Base-by-base conservation (phyloP, 2,113 vertebrate species). In the Dipodomys ordii region DNA sequence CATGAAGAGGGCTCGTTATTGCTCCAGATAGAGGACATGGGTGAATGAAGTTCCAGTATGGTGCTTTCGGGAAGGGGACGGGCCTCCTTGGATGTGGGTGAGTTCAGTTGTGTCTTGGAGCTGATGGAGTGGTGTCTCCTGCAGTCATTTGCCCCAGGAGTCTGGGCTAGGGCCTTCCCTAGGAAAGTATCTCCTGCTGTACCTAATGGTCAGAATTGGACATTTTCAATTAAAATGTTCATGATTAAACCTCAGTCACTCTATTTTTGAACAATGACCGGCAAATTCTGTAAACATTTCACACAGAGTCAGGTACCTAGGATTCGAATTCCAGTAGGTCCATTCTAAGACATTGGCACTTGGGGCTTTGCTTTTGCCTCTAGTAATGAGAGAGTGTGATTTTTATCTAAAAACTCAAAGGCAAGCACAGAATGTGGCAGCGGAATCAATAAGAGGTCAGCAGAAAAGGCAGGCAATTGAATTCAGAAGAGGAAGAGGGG, bases 281-380 rank as follows among this genome's bases (percentile, higher is more conserved):
- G 44, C 22, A 25, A 53, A 53, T 18, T 65, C 32, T 67, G 57
- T 71, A 39, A 88, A 62, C 25, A 60, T 77, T 60, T 49, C 23
- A 83, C 32, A 78, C 6, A 73, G 11, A 30, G 22, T n/a, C 25
- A 64, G 20, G 11, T 77, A 11, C 20, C 68, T 57, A 32, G 28
- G 32, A 73, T 35, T 46, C 39, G 62, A 46, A 81, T 27, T 1
- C 32, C 2, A 1, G 76, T 72, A 88, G 67, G 46, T 16, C 27
- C 30, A 7, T 53, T 71, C 28, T 2, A 39, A 39, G 18, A 2
- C 20, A n/a, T 60, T 76, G 23, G 1, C 16, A n/a, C 30, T 87
- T 91, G 71, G 15, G 69, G 86, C n/a, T 95, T 88, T 13, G 7
- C 53, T 80, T 85, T 96, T 67, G 30, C 79, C 68, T 35, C 64